A percentile compares a stretch with the other conserved stretches of the same genome.
These are phyloP conservation scores for Apis dorsata DNA, from an alignment of 1,140 invertebrate genomes.

Conservation along the genomic window DNA sequence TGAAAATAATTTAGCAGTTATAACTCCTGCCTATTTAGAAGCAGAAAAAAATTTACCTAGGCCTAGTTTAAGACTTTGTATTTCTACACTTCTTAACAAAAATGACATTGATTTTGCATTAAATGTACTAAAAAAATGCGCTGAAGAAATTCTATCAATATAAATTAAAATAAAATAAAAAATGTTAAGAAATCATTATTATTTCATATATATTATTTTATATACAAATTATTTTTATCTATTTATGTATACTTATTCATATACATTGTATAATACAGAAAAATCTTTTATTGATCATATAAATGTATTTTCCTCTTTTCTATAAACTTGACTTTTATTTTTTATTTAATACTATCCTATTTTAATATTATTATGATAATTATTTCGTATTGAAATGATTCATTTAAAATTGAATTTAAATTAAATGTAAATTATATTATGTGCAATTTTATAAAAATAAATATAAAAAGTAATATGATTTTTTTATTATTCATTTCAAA, in stretches of 20 bases:
- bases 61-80: slow-evolving; percentile 81
- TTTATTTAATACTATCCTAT: slow-evolving; percentile 1
- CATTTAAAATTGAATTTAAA: neutral
- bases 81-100: slow-evolving; percentile 78
- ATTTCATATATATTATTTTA: neutral
- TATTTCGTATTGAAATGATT: neutral
- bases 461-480: slow-evolving; percentile 6
- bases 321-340: slow-evolving; percentile 4
- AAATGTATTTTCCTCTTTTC: neutral
- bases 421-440: slow-evolving; percentile 9
- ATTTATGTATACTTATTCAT: neutral
- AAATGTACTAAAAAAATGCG: slow-evolving; percentile 70
- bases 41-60: slow-evolving; percentile 78
- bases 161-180: slow-evolving; percentile 13
- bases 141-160: slow-evolving; percentile 66
- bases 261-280: neutral
- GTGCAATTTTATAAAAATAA: neutral
- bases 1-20: slow-evolving; percentile 81
- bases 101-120: slow-evolving; percentile 79
- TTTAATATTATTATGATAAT: slow-evolving; percentile 9
- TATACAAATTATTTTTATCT: neutral
- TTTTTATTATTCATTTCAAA: neutral
- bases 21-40: slow-evolving; percentile 81
- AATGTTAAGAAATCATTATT: neutral
- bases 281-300: neutral